Evolutionary conservation across 1,140 invertebrate genomes (phyloP).

Genomic region (Drosophila pseudoananassae): DNA sequence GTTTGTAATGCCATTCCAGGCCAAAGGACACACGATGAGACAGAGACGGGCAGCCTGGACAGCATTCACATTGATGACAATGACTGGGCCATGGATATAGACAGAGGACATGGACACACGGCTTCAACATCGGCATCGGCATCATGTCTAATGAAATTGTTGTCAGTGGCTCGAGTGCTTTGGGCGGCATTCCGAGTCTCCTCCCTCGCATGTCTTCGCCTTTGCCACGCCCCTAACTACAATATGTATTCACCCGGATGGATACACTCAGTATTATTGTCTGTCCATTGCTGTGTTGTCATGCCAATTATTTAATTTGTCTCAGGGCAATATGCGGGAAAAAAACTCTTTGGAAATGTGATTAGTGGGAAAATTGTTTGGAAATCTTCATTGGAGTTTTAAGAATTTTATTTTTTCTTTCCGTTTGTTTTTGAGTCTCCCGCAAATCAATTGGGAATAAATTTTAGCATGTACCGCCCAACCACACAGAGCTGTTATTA

Average conservation of each 20-base stretch:
- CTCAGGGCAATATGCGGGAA: conserved; percentile 24
- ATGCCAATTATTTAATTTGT: conserved; percentile 83
- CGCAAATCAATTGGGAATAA: conserved; percentile 3
- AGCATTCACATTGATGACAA: conserved; percentile 53
- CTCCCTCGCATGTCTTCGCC: neutral
- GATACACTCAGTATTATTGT: conserved; percentile 26
- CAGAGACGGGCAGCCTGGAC: conserved; percentile 29
- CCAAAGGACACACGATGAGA: conserved; percentile 17
- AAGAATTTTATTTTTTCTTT: neutral
- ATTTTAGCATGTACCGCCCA: conserved; percentile 6
- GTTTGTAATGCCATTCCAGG: conserved; percentile 73
- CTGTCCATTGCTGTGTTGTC: conserved; percentile 61
- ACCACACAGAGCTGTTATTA: conserved; percentile 51
- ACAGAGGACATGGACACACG: conserved; percentile 26
- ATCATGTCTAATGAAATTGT: conserved; percentile 78
- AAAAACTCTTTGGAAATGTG: conserved; percentile 51
- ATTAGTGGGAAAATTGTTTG: conserved; percentile 30
- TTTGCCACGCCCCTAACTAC: conserved; percentile 13
- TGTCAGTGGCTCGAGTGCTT: conserved; percentile 50
- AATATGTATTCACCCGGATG: conserved; percentile 2
- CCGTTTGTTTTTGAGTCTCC: neutral
- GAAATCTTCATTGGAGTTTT: neutral
- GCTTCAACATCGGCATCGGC: conserved; percentile 12
- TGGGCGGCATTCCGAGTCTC: conserved; percentile 18
- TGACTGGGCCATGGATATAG: conserved; percentile 39